Base-by-base conservation (phyloP, 2,113 vertebrate species). In the Arvicanthis niloticus region DNA sequence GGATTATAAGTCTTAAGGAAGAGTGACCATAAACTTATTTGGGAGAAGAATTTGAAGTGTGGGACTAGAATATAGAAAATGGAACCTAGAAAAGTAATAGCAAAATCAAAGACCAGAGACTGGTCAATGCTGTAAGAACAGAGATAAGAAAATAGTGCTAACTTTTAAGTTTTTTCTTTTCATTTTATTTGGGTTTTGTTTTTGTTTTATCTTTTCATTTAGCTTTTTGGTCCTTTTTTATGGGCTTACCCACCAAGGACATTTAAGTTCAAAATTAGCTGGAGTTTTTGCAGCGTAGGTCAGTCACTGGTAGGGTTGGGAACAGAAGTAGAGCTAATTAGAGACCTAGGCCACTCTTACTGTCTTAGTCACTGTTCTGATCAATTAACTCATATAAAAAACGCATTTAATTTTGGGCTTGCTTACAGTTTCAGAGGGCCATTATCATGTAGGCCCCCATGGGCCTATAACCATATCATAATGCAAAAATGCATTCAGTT, bases 41-140 rank as follows among this genome's bases (percentile, higher is more conserved):
- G 34, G 15, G 95, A 51, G 24, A 86, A 89, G 17, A 80, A 72
- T 96, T 65, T 37, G 72, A 51, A 60, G 85, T 90, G 16, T 89
- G 48, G 56, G 67, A 78, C 21, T 84, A 89, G 67, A 91, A 91
- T 76, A 45, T 88, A 89, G 42, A 88, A 98, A 94, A 95, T 7
- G 68, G 45, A 93, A 81, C 31, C 45, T 91, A 84, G 53, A 88
- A 94, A 94, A 95, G 51, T 60, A 94, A 26, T 93, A 45, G 17
- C 82, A 85, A 58, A 89, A 51, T 84, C 67, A 51, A 70, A 73
- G 89, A 90, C 12, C 22, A 81, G 26, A 34, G 89, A 82, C n/a
- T 70, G 67, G 48, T 81, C 91, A 95, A 29, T 84, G n/a, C 51
- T 37, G 34, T 42, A 65, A 91, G 40, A 48, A 93, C 7, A 13